Evolutionary conservation across 2,113 vertebrate genomes (phyloP), one percentile per base, ranked within the genome.

Genomic region (Hyaena hyaena): DNA sequence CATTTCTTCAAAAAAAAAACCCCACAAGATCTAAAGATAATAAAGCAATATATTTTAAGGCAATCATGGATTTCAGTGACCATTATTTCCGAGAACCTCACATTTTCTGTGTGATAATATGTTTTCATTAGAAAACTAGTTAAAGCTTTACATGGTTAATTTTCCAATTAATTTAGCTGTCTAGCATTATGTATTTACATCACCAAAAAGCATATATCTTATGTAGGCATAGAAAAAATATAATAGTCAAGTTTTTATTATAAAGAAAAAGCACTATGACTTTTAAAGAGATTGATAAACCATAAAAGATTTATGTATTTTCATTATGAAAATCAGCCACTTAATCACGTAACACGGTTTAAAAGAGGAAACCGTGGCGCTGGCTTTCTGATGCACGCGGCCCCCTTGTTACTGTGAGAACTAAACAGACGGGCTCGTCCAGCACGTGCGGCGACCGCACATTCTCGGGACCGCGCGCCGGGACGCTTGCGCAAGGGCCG

Each of bases 391-490:
- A 50, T 28, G 45, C 7, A 61, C 4, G 33, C 9, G 7, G 28
- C 23, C 14, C 15, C 53, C 28, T 48, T 43, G 10, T 43, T 24
- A 84, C n/a, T 3, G 24, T 33, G 45, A 10, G 71, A 76, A 48
- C 3, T 16, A 26, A 35, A 33, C 61, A 43, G 71, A 21, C 58
- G 50, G 66, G 8, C 33, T 16, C 24, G 19, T 14, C 24, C 19
- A 82, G 8, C 33, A 12, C 28, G 19, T 14, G 21, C 19, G 77
- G 21, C 15, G 10, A n/a, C 45, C 6, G 14, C 12, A 7, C 39
- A 7, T 17, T 55, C 8, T 68, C 45, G 17, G 69, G 55, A 4
- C n/a, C 3, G 7, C 1, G 1, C 2, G 0, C n/a, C 1, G 8
- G 11, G 19, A n/a, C 0, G 26, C 24, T 68, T 10, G 33, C 35